Evolutionary conservation across 2,113 vertebrate genomes (phyloP).

Genomic region (Scophthalmus maximus): DNA sequence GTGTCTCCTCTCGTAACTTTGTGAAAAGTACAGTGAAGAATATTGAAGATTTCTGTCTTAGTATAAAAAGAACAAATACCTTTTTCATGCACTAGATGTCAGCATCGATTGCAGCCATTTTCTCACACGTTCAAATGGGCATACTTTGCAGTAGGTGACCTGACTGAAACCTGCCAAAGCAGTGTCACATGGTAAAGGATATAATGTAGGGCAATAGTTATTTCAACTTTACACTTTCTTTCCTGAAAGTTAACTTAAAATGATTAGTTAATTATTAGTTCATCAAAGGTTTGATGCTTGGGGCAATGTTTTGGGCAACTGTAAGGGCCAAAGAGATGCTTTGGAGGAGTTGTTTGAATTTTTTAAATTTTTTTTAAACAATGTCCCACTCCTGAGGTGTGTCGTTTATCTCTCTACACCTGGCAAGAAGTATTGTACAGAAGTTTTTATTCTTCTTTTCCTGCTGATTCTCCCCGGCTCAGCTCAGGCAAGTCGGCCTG

Average conservation of each 20-base stretch:
- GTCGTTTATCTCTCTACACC: background rate
- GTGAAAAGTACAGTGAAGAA: background rate
- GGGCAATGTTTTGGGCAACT: background rate
- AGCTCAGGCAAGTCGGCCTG: background rate
- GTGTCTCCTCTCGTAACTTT: slow-evolving; percentile 3
- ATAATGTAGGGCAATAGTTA: background rate
- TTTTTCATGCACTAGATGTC: slow-evolving; percentile 69
- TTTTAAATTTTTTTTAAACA: background rate
- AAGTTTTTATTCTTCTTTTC: background rate
- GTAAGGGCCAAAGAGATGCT: no score
- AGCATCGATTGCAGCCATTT: slow-evolving; percentile 41
- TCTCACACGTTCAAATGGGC: background rate
- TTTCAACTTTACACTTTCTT: background rate
- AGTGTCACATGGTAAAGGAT: background rate
- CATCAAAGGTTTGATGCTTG: background rate
- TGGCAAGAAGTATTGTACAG: background rate
- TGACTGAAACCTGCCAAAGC: background rate
- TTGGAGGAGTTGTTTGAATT: no score
- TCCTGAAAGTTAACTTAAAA: background rate
- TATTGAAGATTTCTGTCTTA: background rate
- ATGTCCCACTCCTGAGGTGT: background rate
- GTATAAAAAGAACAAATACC: slow-evolving; percentile 22
- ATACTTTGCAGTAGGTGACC: background rate
- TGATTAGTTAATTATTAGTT: background rate
- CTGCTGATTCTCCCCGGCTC: slow-evolving; percentile 17